Base-by-base conservation (phyloP, 2,797 vertebrate genomes). In the Coccyzus lansbergi region DNA sequence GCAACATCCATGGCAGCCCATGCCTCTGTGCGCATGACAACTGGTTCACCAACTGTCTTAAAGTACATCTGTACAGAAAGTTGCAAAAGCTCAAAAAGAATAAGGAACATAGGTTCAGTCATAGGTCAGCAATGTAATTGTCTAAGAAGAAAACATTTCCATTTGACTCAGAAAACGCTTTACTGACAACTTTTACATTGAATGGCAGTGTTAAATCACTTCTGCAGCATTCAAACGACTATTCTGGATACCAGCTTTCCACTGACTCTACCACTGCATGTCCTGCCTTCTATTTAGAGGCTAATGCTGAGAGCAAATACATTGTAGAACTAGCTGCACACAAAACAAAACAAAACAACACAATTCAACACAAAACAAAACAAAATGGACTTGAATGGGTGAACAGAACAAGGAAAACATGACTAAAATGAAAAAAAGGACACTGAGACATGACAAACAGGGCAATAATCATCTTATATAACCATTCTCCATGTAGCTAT, bases 1-100 rank as follows among this genome's bases (percentile, higher is more conserved):
- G 8, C 10, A 31, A 3, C 0, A 2, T 52, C 60, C 26, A 9
- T 2, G 2, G 55, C 42, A 83, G 52, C 22, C 42, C 31, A 34
- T 19, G 25, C 7, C 21, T 34, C 29, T 9, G 29, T 38, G 46
- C 36, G 69, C 3, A 7, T 3, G 14, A 70, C 12, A 55, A 17
- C 20, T 26, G 15, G 15, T 40, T 92, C 64, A 91, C 72, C 42
- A 75, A n/a, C 19, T 46, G 8, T 48, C 33, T 84, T 68, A 64
- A 79, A 79, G 86, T 29, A 76, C 6, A 44, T 33, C 15, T 25
- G 7, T 44, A 63, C 1, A 71, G 51, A 42, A 26, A 71, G 8
- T 18, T 6, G 2, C 16, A 86, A 79, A 70, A 70, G 8, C 29
- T 62, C 70, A 88, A 25, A 71, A 59, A 76, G 8, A 44, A 0